Evolutionary conservation across 2,797 vertebrate species (phyloP), one percentile per base, ranked within the genome.

Genomic region (Clarias platycephalus): DNA sequence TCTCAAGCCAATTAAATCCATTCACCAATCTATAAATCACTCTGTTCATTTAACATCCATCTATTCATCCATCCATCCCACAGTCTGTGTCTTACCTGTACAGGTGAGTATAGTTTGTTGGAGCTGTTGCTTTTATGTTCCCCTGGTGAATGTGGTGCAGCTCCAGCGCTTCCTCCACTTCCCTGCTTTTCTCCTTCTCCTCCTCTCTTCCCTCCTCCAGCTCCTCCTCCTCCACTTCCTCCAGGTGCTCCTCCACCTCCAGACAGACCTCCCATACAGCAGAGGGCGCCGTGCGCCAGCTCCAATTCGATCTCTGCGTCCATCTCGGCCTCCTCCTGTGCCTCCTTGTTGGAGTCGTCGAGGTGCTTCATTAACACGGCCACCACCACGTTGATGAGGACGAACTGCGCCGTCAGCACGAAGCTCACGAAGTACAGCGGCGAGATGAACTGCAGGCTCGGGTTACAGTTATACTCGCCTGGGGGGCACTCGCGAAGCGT

Each of bases 341-440:
- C 97, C 93, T 99, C 98, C 92, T 99, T 99, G 94, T 99, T 99
- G 94, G 97, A 99, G 94, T 99, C 98, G 0, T 99, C 97, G 60
- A 99, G 96, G 91, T 99, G 98, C 91, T 99, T 99, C 98, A 99
- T 99, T 89, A 99, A 96, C 92, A 99, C 98, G 0, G 98, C 98
- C 92, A 99, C 98, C 92, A 99, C 98, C 95, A 99, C 98, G 20
- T 99, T 99, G 95, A 99, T 98, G 93, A 99, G 97, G 91, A 99
- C 98, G 76, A 99, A 99, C 96, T 99, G 98, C 77, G 98, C 97
- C 62, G 97, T 98, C 94, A 99, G 97, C 94, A 99, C 98, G 83
- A 99, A 99, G 95, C 97, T 99, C 91, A 99, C 98, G 86, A 99
- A 99, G 94, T 99, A 99, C 89, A 99, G 93, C 0, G 98, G 98